These are phyloP conservation scores for Pseudopleuronectes americanus DNA, from an alignment of 2,797 vertebrate genomes.

Conservation along the genomic window DNA sequence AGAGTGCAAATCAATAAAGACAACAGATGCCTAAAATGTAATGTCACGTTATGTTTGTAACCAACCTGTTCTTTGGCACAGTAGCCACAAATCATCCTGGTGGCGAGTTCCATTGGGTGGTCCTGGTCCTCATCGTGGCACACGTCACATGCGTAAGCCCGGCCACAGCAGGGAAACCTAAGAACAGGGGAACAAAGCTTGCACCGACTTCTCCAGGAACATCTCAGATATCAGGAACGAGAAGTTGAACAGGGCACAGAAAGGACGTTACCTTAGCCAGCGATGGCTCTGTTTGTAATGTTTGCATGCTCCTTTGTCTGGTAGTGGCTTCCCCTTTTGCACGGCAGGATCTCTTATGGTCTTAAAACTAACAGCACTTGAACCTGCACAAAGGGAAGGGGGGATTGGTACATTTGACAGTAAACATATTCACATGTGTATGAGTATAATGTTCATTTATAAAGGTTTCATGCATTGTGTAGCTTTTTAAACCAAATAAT, in stretches of 20 bases:
- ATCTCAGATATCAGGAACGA: neutral
- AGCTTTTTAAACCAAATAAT: constrained; percentile 7
- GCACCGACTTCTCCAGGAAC: neutral
- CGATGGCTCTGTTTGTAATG: constrained; percentile 88
- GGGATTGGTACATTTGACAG: neutral
- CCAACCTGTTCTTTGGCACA: constrained; percentile 89
- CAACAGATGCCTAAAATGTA: neutral
- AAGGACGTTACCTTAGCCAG: constrained; percentile 84
- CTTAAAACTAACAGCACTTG: constrained; percentile 52
- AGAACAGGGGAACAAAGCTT: neutral
- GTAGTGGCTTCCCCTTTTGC: constrained; percentile 86
- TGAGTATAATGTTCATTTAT: neutral
- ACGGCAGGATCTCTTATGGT: constrained; percentile 80
- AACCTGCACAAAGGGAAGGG: constrained; percentile 52
- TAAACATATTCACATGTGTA: neutral
- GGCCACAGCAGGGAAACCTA: constrained; percentile 89
- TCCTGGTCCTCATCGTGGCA: constrained; percentile 87
- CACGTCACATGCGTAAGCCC: constrained; percentile 84
- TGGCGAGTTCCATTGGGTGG: constrained; percentile 87
- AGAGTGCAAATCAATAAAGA: neutral
- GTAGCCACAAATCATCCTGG: constrained; percentile 87
- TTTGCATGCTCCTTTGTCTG: constrained; percentile 84
- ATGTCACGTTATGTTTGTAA: neutral
- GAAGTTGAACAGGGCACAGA: neutral
- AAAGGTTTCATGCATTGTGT: neutral